These are phyloP conservation scores for Cosmia pyralina DNA, from an alignment of 2,888 invertebrate genomes.

Conservation along the genomic window DNA sequence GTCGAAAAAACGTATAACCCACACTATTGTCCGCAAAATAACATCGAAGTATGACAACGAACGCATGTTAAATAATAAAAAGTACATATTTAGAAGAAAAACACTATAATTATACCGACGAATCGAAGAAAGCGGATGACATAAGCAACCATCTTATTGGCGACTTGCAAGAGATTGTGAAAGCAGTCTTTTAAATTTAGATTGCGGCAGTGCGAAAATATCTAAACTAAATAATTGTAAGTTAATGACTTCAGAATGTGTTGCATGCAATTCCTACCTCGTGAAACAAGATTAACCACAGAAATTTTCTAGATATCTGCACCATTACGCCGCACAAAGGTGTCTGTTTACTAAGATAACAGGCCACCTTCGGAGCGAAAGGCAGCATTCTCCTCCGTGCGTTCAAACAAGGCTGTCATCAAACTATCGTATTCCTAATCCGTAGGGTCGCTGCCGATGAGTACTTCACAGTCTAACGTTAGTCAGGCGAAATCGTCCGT, in stretches of 20 bases:
- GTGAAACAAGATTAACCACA: background rate
- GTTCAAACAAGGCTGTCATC: slow-evolving; percentile 57
- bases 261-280: background rate
- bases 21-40: too few relatives aligned
- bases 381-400: slow-evolving; percentile 23
- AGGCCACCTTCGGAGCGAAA: slow-evolving; percentile 13
- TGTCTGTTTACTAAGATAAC: slow-evolving; percentile 39
- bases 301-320: slow-evolving; percentile 5
- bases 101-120: too few relatives aligned
- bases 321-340: slow-evolving; percentile 29
- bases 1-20: too few relatives aligned
- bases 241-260: slow-evolving; percentile 3
- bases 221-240: too few relatives aligned
- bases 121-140: too few relatives aligned
- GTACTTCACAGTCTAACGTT: slow-evolving; percentile 78
- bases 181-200: too few relatives aligned
- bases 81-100: too few relatives aligned
- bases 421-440: slow-evolving; percentile 64
- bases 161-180: too few relatives aligned
- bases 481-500: slow-evolving; percentile 80
- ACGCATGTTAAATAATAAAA: too few relatives aligned
- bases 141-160: too few relatives aligned
- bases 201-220: too few relatives aligned
- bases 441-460: slow-evolving; percentile 66
- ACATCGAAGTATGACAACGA: too few relatives aligned